Base-by-base conservation (phyloP, 2,113 vertebrate genomes). In the Oplegnathus fasciatus region DNA sequence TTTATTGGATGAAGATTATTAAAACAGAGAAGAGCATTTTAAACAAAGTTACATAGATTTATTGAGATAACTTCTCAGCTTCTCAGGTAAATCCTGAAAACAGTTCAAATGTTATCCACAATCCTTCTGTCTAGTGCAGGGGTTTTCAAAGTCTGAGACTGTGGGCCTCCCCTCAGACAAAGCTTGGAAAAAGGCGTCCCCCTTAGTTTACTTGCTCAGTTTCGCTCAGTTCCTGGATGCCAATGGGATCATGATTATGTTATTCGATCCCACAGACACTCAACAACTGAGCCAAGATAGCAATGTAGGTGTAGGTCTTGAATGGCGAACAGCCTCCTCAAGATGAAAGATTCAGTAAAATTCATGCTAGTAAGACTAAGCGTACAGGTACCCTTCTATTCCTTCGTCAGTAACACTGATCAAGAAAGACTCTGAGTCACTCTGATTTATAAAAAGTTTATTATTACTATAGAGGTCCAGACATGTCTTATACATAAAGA, bases 361-460 rank as follows among this genome's bases (percentile, higher is more conserved):
- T 52, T 54, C 14, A 5, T 0, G 2, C 1, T 20, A 67, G n/a
- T 42, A 30, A n/a, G 6, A 24, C 1, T 40, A 32, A 65, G 10
- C 5, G 0, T 6, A 37, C 3, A 37, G 34, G 34, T 60, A 7
- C 14, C 30, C 42, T 37, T 32, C 20, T 13, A 20, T 68, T 68
- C 14, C 26, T 58, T 58, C 0, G 0, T 57, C 42, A 50, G 20
- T 52, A 48, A 68, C 32, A 84, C 20, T 2, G 32, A 52, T 0
- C 9, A 28, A 40, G 40, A 64, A 52, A 57, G n/a, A 62, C 0
- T 9, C 18, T 0, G 5, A 24, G 9, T 55, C 8, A 69, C 62
- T 77, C 20, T 61, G 89, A 85, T 90, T 87, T 88, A 93, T 91
- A 95, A 95, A 94, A 93, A 71, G 81, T 90, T 90, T 92, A 93